phyloP scores from a whole-genome alignment of 1,140 invertebrate genomes.

The Chironomus tepperi region DNA sequence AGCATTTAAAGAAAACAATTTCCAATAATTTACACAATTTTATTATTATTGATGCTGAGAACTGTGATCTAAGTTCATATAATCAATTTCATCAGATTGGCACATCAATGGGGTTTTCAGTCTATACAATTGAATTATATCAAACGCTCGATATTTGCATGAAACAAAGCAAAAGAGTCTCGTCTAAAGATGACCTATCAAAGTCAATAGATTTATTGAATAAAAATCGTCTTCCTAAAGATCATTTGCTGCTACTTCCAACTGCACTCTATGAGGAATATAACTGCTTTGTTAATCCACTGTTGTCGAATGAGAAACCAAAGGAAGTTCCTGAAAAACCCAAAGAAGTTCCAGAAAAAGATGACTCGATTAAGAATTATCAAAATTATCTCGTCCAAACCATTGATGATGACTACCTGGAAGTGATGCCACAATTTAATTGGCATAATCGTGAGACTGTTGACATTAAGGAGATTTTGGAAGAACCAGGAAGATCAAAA shows the following conservation, averaged over 20 bases:
- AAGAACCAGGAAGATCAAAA: neutral
- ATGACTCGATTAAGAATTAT: neutral
- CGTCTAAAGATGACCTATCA: conserved; percentile 69
- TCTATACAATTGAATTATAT: conserved; percentile 64
- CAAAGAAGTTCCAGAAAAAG: neutral
- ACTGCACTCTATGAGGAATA: neutral
- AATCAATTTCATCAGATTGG: conserved; percentile 83
- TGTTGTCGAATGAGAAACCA: neutral
- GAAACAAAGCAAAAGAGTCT: conserved; percentile 76
- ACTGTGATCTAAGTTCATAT: conserved; percentile 71
- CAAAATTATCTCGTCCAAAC: conserved; percentile 7
- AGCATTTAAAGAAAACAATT: conserved; percentile 87
- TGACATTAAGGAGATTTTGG: neutral
- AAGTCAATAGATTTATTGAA: conserved; percentile 69
- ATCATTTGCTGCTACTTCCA: conserved; percentile 31
- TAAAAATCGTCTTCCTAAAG: conserved; percentile 50
- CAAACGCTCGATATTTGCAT: conserved; percentile 66
- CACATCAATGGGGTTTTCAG: conserved; percentile 82
- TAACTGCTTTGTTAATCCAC: neutral
- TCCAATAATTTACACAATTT: conserved; percentile 88
- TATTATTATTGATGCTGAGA: conserved; percentile 83
- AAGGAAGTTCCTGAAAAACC: neutral
- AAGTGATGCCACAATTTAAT: neutral
- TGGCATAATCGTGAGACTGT: neutral
- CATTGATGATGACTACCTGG: neutral